Evolutionary conservation across 2,113 vertebrate species (phyloP), one percentile per base, ranked within the genome.

Genomic region (Spilogale gracilis): DNA sequence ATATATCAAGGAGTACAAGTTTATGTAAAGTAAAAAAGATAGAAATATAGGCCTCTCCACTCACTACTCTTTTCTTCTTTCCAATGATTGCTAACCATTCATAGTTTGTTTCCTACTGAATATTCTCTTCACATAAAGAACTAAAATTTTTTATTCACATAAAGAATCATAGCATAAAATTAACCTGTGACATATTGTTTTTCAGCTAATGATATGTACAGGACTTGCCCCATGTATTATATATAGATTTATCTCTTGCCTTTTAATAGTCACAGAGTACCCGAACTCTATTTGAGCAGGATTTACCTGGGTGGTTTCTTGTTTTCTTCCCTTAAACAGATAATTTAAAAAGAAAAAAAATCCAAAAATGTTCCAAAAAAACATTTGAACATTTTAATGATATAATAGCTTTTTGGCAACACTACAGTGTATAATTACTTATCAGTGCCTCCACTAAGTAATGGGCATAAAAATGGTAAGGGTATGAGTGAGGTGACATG

Each of bases 261-360:
- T 93, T 93, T 81, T 78, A 81, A 76, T 52, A 81, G 48, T 1
- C 84, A 18, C 21, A 21, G 48, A 63, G 23, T 71, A 8, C 11
- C 23, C 5, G 73, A 54, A 23, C 18, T 56, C 45, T 56, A 32
- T 50, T 25, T n/a, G 84, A 76, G 23, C 38, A 60, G 73, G 48
- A 61, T 65, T 71, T 90, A 96, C 80, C 20, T 56, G 2, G 45
- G 2, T 84, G 76, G 13, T 32, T 85, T 90, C 27, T 63, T 86
- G 5, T 87, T 87, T 48, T 11, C 9, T 89, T 80, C 60, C 69
- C 58, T 90, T 65, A 94, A 45, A 50, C 2, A 74, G 21, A 88
- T 91, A 30, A 86, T 58, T 89, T 69, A 9, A 61, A 54, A 96
- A 56, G 14, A 45, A 85, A 87, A 93, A 76, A 83, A 84, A 38